Evolutionary conservation across 2,888 invertebrate species (phyloP).

Genomic region (Eilema depressum): DNA sequence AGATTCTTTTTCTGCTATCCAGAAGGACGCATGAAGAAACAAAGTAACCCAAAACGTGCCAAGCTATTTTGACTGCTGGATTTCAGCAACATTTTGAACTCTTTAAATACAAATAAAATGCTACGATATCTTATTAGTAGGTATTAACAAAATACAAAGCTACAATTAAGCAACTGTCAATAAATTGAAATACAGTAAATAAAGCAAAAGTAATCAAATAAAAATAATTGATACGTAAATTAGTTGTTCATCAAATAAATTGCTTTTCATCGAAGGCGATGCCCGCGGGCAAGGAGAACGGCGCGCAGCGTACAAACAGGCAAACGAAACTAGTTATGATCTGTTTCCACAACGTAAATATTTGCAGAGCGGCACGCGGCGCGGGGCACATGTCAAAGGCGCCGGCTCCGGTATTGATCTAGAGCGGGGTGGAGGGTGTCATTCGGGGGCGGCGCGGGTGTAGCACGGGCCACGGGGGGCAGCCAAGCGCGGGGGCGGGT

Average conservation of each 20-base stretch:
- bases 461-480: slow-evolving; percentile 23
- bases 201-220: slow-evolving; percentile 12
- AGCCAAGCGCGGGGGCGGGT: slow-evolving; percentile 32
- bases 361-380: slow-evolving; percentile 81
- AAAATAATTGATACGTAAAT: slow-evolving; percentile 49
- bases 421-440: slow-evolving; percentile 62
- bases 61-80: neutral
- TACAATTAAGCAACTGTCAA: neutral
- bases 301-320: slow-evolving; percentile 61
- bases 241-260: slow-evolving; percentile 59
- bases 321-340: slow-evolving; percentile 84
- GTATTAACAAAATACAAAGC: neutral
- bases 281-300: slow-evolving; percentile 32
- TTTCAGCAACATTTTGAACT: neutral
- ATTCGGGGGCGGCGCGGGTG: slow-evolving; percentile 30
- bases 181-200: slow-evolving; percentile 2
- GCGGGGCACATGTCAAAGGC: slow-evolving; percentile 86
- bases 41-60: neutral
- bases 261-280: slow-evolving; percentile 53
- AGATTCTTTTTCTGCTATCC: neutral
- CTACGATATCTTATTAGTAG: neutral
- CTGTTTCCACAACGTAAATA: slow-evolving; percentile 85
- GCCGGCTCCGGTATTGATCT: slow-evolving; percentile 85
- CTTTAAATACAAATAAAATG: neutral
- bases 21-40: neutral